Base-by-base conservation (phyloP, 2,797 vertebrate genomes). In the Notolabrus celidotus region DNA sequence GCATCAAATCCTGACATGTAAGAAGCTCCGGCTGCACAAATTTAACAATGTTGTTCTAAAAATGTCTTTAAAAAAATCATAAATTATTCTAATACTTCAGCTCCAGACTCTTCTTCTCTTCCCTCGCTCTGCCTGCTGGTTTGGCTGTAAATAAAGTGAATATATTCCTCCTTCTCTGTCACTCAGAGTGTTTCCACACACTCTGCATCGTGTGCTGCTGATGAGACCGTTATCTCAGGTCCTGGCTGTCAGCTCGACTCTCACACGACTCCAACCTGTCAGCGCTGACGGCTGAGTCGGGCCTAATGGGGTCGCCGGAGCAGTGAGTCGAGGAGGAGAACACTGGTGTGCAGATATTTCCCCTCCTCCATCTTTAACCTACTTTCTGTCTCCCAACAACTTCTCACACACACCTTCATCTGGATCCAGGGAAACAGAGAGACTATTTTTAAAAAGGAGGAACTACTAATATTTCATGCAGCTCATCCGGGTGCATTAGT, bases 211-310 rank as follows among this genome's bases (percentile, higher is more conserved):
- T 46, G 43, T 22, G 23, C 23, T 50, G 57, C 69, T 83, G 86
- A 90, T 78, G 78, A 83, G 82, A 82, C 89, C 77, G 76, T 91
- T 89, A 85, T 41, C 57, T 59, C 64, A 77, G 72, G 57, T 86
- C 84, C 54, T 79, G 77, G 73, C 82, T 85, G 85, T 86, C 87
- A 71, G 54, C 68, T 52, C 12, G 67, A 77, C 80, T 86, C 74
- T 16, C 62, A 83, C 57, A 60, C 25, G 46, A 73, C 87, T 79
- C 82, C 74, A 77, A 86, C 82, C 84, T 85, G 89, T 87, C 88
- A 84, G 73, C 61, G 53, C 52, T 59, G 84, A 82, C 85, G 87
- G 80, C 70, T 47, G 36, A 58, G 76, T 61, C 36, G 1, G 41
- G 62, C 65, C 67, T 92, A 90, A 90, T 89, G 84, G 87, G 79